Base-by-base conservation (phyloP, 2,888 invertebrate genomes). In the Andrena chrysosceles region DNA sequence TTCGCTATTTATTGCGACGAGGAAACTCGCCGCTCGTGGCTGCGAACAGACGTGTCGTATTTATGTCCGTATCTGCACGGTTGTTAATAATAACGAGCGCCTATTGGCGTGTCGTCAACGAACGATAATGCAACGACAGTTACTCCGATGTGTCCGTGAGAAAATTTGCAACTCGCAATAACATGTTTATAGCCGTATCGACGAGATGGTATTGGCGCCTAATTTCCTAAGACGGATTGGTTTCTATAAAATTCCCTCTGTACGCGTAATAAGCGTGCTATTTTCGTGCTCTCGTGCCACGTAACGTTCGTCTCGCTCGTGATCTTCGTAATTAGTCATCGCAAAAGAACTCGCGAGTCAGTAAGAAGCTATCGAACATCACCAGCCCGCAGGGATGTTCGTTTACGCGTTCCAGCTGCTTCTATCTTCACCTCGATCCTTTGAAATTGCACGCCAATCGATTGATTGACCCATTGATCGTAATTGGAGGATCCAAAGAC, bases 101-200 rank as follows among this genome's bases (percentile, higher is more conserved):
- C 62, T 60, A 67, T 71, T 62, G 33, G 52, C 6, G n/a, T 16
- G 16, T 56, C 63, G 56, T 63, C 69, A 20, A 2, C 26, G 56
- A 64, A 56, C 66, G 73, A 82, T 69, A 71, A 77, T 68, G 23
- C 60, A n/a, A 20, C 16, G 52, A 8, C n/a, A 10, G 5, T 13
- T 54, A 13, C 13, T 31, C 26, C 2, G 35, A 2, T 1, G 48
- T 13, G 70, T 62, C 48, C 16, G 23, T 29, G 66, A 42, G 60
- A 64, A 75, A 62, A 77, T 74, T 70, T 73, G 69, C 76, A 73
- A 69, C 31, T 60, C 26, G 74, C 62, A 76, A 83, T 69, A 83
- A 83, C 80, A 83, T 76, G 76, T 83, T 83, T 76, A 73, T 59
- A 68, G n/a, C 4, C 33, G 29, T 23, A 29, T 52, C n/a, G 2